A percentile compares a stretch with the other conserved stretches of the same genome.
Conservation (phyloP, 2,888 invertebrate species). For the Ophioninae sp. region DNA sequence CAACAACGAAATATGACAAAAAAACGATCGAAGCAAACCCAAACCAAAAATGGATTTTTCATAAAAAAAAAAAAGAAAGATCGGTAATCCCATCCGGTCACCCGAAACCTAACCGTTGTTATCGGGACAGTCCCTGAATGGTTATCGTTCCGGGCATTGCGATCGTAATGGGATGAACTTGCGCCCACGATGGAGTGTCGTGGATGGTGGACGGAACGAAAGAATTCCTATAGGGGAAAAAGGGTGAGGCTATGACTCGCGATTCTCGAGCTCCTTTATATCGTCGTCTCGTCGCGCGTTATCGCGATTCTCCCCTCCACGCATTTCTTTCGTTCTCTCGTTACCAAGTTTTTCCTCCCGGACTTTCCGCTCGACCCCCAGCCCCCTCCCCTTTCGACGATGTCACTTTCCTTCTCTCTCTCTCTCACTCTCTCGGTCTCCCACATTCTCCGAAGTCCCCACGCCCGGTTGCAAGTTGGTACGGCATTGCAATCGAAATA, state of each 20-base stretch:
- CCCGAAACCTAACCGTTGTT: not conserved
- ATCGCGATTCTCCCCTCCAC: conserved; percentile 47
- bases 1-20: not conserved
- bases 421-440: not conserved
- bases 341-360: conserved; percentile 19
- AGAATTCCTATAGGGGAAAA: conserved; percentile 52
- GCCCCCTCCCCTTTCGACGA: not conserved
- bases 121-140: not conserved
- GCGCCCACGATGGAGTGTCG: conserved; percentile 56
- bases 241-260: conserved; percentile 59
- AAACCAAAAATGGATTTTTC: not conserved
- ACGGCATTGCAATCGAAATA: conserved; percentile 76
- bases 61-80: not conserved
- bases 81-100: not conserved
- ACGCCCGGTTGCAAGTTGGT: conserved; percentile 66
- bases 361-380: conserved; percentile 9
- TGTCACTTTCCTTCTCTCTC: not conserved
- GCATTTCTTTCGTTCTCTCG: conserved; percentile 34
- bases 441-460: conserved; percentile 33
- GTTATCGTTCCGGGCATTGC: conserved; percentile 28
- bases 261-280: conserved; percentile 30
- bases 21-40: not conserved
- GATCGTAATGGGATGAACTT: conserved; percentile 58
- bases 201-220: conserved; percentile 31
- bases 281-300: conserved; percentile 48